Evolutionary conservation across 1,140 invertebrate species (phyloP), one percentile per base, ranked within the genome.

Genomic region (Goniozus legneri): DNA sequence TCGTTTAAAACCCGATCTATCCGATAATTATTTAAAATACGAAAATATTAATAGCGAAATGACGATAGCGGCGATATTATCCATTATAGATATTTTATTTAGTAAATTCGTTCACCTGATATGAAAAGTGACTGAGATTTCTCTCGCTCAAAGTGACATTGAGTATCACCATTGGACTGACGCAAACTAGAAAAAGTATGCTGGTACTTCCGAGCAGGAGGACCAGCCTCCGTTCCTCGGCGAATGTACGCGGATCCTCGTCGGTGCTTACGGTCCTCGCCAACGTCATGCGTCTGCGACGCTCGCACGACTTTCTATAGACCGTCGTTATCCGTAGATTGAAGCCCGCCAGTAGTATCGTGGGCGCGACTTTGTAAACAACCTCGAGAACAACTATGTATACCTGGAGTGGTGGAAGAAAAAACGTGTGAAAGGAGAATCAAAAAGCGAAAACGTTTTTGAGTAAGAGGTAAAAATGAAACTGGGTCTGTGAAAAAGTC

Each of bases 81-180:
- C n/a, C n/a, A n/a, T n/a, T n/a, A n/a, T n/a, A n/a, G n/a, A n/a
- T n/a, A n/a, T n/a, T n/a, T n/a, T n/a, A n/a, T n/a, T n/a, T n/a
- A n/a, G n/a, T n/a, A n/a, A n/a, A n/a, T n/a, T n/a, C n/a, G n/a
- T 58, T 60, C 64, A 82, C 82, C 75, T 85, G 83, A 64, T 85
- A 86, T 43, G 80, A 77, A 58, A 82, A 84, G 41, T 75, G 74
- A 21, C 76, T 77, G 40, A 84, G 74, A 56, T 84, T 82, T 40
- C 73, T 72, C 47, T 84, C 79, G 15, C 81, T 82, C 24, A 87
- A 73, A 16, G 84, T 86, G 35, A 87, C 79, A 51, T 85, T 86
- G 0, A 88, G 70, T 42, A 88, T 84, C 19, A 86, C 84, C 81
- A 87, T 87, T 0, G 86, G 87, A 13, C 85, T 87, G 38, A 87